These are phyloP conservation scores for Galaxias olidus DNA, from an alignment of 2,797 vertebrate genomes.

Conservation along the genomic window DNA sequence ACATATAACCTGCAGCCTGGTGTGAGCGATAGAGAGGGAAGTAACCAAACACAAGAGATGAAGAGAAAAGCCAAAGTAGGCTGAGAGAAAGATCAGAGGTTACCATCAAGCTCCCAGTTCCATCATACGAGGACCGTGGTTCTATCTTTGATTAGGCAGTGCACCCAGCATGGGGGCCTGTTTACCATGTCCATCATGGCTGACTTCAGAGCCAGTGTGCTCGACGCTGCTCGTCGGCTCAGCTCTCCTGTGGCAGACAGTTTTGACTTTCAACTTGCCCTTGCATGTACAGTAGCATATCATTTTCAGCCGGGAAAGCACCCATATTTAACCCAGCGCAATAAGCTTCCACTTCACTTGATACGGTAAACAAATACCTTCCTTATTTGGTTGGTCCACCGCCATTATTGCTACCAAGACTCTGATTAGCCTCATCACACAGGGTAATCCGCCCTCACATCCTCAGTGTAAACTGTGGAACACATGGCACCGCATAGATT, in stretches of 20 bases:
- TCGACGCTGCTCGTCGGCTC: neutral
- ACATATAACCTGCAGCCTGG: constrained; percentile 28
- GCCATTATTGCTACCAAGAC: neutral
- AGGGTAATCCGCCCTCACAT: constrained; percentile 48
- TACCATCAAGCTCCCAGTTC: constrained; percentile 21
- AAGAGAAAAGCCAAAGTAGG: neutral
- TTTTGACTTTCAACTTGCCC: constrained; percentile 20
- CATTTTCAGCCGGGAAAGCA: neutral
- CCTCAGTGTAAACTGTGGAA: constrained; percentile 23
- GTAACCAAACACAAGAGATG: neutral
- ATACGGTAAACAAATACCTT: too few relatives aligned
- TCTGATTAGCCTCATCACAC: constrained; percentile 53
- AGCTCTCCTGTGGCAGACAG: constrained; percentile 7
- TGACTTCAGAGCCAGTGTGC: constrained; percentile 35
- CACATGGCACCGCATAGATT: constrained; percentile 63
- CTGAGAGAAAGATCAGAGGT: constrained; percentile 17
- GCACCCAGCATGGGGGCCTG: constrained; percentile 26
- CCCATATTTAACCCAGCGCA: neutral
- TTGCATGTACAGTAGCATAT: neutral
- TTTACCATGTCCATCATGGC: constrained; percentile 18
- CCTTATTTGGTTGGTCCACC: neutral
- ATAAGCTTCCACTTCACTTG: neutral
- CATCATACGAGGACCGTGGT: constrained; percentile 17
- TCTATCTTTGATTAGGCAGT: constrained; percentile 26
- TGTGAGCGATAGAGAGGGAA: constrained; percentile 17